Base-by-base conservation (phyloP, 2,797 vertebrate species). In the Rhincodon typus region DNA sequence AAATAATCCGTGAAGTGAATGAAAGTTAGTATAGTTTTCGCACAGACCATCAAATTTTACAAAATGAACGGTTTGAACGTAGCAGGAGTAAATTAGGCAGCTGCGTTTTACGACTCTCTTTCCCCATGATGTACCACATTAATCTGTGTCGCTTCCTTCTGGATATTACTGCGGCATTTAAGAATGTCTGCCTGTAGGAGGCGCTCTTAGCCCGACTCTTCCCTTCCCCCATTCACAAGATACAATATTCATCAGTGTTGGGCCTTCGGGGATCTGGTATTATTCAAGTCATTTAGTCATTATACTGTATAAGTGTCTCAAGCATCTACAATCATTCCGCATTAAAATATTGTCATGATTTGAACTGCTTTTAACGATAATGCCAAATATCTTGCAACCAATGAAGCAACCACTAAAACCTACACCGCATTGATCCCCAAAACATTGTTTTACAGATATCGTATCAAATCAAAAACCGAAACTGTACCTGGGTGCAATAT, bases 281-380 rank as follows among this genome's bases (percentile, higher is more conserved):
- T 95, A 95, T 95, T 74, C 94, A 95, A 77, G 94, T 77, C 69
- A 95, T 95, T 77, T 95, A 72, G 69, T 95, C 94, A 95, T 95
- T 95, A 95, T 95, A 95, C 50, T 95, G 70, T 50, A n/a, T 93
- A 93, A 93, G 90, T 69, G 90, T 93, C 90, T 93, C 62, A 67
- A 93, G 34, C 90, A 67, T 93, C 90, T 93, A 72, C 42, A 95
- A 95, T 72, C 94, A 50, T 23, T 46, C 72, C 94, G 94, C 42
- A 95, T 95, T 95, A 95, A 95, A 95, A 95, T 74, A 77, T 53
- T 72, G 94, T 70, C 70, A 42, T 21, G 94, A 27, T 77, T 95
- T 94, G 74, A 95, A 77, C 70, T 70, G n/a, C 38, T 84, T 84
- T 66, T 19, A 77, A 95, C 42, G 70, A 95, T 50, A 50, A 72